Percentiles rank a stretch among this genome's conserved stretches.
Evolutionary conservation across 2,113 vertebrate species (phyloP).

Genomic region (Carassius gibelio): DNA sequence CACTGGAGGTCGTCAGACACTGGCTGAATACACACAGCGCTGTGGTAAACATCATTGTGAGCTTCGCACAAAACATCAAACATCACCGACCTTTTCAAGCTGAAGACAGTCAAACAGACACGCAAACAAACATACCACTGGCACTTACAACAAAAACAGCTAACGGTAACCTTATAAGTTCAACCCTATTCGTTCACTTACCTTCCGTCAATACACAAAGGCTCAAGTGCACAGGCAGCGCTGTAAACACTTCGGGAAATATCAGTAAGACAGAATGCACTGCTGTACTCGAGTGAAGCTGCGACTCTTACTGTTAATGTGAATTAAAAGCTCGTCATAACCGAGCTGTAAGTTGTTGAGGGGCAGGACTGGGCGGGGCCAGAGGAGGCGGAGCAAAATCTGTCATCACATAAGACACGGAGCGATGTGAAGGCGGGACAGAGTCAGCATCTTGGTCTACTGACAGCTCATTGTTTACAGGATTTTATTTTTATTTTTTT

Average conservation of each 20-base stretch:
- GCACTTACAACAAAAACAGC: slow-evolving; percentile 5
- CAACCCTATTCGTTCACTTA: slow-evolving; percentile 65
- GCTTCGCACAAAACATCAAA: slow-evolving; percentile 24
- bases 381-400: slow-evolving; percentile 38
- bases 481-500: too few relatives aligned
- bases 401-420: background rate
- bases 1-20: background rate
- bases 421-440: background rate
- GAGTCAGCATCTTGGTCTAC: background rate
- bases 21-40: background rate
- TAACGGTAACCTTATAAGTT: background rate
- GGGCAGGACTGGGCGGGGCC: slow-evolving; percentile 14
- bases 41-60: background rate
- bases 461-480: background rate
- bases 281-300: background rate
- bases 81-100: slow-evolving; percentile 7
- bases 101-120: background rate
- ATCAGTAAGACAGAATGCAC: background rate
- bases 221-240: slow-evolving; percentile 64
- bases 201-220: slow-evolving; percentile 65
- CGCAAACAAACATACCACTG: background rate
- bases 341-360: slow-evolving; percentile 15
- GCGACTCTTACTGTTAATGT: background rate
- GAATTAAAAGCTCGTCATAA: slow-evolving; percentile 30
- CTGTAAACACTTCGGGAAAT: slow-evolving; percentile 13